Evolutionary conservation across 2,797 vertebrate species (phyloP), one percentile per base, ranked within the genome.

Genomic region (Apogon hyalosoma): DNA sequence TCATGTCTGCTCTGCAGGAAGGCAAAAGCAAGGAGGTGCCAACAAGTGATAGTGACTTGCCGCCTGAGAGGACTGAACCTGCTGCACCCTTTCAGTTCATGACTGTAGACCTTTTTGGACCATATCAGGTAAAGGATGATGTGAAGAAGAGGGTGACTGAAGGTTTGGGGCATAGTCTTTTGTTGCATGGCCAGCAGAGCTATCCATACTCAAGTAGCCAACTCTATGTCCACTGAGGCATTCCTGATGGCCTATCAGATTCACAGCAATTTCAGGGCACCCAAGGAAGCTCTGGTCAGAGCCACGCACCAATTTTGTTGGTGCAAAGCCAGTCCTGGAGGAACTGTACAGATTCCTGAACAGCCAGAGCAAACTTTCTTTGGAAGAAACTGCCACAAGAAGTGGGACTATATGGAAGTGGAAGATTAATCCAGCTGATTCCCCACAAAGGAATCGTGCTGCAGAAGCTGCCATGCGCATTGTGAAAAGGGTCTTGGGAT

Each of bases 81-180:
- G 24, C 49, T 4, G 36, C 0, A 1, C 40, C 28, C 6, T 55
- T 67, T 24, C 15, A 67, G 4, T 61, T 12, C n/a, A 73, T 42
- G 10, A 12, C 1, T 19, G 7, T 19, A 19, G 6, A 12, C 36
- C 36, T 38, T 38, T 38, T 38, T 38, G 36, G 36, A 38, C 36
- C 36, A 5, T 38, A 38, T 38, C 6, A 6, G 5, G 36, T 38
- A 6, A 38, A 38, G 11, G 36, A 38, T 38, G 11, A 5, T 11
- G 36, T 38, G n/a, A n/a, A n/a, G n/a, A 52, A 66, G 59, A 53
- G 63, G 52, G 9, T 38, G 1, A 15, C 7, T 68, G 1, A 80
- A 60, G 14, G 53, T 71, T 1, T 72, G 58, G 77, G 63, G 68
- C 7, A 11, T 68, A 4, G 42, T 72, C 31, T 64, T 74, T 38